Base-by-base conservation (phyloP, 2,797 vertebrate genomes). In the Esox lucius region DNA sequence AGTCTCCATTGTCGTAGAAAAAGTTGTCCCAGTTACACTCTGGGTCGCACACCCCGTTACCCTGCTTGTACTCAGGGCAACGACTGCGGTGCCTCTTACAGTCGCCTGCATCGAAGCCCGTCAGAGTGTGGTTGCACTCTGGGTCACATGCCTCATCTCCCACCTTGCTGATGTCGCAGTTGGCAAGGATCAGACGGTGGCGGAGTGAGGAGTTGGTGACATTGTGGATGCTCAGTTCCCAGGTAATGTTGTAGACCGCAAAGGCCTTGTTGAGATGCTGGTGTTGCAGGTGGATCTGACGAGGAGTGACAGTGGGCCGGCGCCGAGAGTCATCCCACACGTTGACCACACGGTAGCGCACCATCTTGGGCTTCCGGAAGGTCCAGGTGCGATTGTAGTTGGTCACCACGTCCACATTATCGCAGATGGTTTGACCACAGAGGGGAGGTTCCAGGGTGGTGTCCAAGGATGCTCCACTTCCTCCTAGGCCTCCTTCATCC, bases 141-240 rank as follows among this genome's bases (percentile, higher is more conserved):
- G 94, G 95, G 79, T 99, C 96, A 0, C 98, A 99, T 28, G 83
- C 90, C 67, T 96, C 96, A 0, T 98, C 94, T 0, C 97, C 98
- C 0, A 99, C 95, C 91, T 99, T 98, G 92, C 94, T 95, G 85
- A 98, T 97, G 67, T 99, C 98, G 12, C 98, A 99, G 92, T 99
- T 99, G 69, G 98, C 97, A 31, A 99, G 90, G 80, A 99, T 95
- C 80, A 99, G 91, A 0, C 98, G 94, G 73, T 93, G 91, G n/a
- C 97, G 95, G 46, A 99, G 91, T 2, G 95, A 97, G 4, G 98
- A 97, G 79, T 97, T 98, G 81, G 90, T 96, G 68, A 97, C 91
- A n/a, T 98, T 96, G 85, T 97, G 88, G 79, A 98, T 93, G 77
- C 96, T 96, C 78, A 99, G 91, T 83, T 98, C 95, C 98, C 98